Evolutionary conservation across 2,888 invertebrate species (phyloP), one percentile per base, ranked within the genome.

Genomic region (Synanthedon vespiformis): DNA sequence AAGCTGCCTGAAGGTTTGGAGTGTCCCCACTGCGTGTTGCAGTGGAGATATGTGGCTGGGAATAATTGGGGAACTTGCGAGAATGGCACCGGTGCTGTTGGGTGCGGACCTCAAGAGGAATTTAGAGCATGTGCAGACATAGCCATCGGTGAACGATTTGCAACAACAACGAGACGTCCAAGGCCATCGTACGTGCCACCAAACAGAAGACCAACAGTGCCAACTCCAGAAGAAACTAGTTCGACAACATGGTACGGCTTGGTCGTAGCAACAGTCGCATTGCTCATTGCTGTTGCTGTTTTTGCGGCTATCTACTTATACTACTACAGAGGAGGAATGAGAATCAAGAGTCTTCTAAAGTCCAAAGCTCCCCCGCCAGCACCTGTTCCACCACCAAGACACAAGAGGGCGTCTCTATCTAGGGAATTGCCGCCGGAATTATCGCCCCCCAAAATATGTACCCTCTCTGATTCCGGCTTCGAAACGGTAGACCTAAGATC

Each of bases 51-150:
- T 75, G 89, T 94, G 53, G 95, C 96, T 49, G 95, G 93, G 2
- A 95, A 95, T 68, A 94, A 94, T 70, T 95, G 95, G 95, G 94
- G 94, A 0, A 88, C 86, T 12, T 94, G 94, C 65, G 87, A 87
- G 1, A 91, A 93, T 66, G 93, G 93, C 0, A 91, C 90, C 50
- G 94, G 93, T 40, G 92, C 92, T 0, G 92, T 96, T 1, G 96
- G 96, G 0, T 96, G 96, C 68, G 96, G 96, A 0, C 93, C 93
- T 0, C 96, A 96, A 70, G 96, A 96, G 72, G 95, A 95, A 68
- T 96, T 96, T 67, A 89, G 95, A 16, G 93, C 94, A 0, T 95
- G 95, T 61, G 92, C 95, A 0, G 95, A 96, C 66, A 91, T 95
- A 49, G 88, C 92, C 13, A 91, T 96, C 44, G 91, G 91, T 2